Conservation (phyloP, 2,888 invertebrate species). For the Patella caerulea region DNA sequence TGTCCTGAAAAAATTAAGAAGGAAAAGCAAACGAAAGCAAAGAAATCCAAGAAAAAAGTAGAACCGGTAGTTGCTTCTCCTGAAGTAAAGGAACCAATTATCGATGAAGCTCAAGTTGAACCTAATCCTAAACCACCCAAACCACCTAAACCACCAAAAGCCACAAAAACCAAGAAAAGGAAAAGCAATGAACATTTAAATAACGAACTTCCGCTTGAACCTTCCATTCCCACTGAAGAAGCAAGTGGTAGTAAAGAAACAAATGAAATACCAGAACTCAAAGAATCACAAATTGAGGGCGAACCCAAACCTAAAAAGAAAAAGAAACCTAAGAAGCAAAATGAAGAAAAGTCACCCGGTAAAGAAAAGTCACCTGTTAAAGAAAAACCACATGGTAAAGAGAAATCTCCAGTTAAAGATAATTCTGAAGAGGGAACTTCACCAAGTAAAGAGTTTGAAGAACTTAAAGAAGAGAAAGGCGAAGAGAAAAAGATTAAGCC, state of each 20-base stretch:
- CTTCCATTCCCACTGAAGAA: no score
- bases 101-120: not conserved
- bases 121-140: not conserved
- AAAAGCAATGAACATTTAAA: not conserved
- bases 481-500: not conserved
- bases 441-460: no score
- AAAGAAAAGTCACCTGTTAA: not conserved
- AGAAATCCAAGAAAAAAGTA: not conserved
- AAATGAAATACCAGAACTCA: constrained; percentile 22
- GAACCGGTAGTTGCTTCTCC: not conserved
- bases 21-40: not conserved
- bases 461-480: no score
- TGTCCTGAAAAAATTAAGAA: not conserved
- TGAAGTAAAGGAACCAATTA: no score
- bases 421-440: constrained; percentile 20
- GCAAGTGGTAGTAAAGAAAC: not conserved
- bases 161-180: constrained; percentile 10
- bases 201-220: no score
- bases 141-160: not conserved
- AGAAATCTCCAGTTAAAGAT: constrained; percentile 1
- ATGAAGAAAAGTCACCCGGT: constrained; percentile 13
- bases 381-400: not conserved
- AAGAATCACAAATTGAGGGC: constrained; percentile 18
- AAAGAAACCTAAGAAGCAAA: constrained; percentile 26
- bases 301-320: constrained; percentile 14